Percentiles rank a stretch among this genome's conserved stretches.
These are phyloP conservation scores for Nasonia longicornis DNA, from an alignment of 1,140 invertebrate species.

Conservation along the genomic window DNA sequence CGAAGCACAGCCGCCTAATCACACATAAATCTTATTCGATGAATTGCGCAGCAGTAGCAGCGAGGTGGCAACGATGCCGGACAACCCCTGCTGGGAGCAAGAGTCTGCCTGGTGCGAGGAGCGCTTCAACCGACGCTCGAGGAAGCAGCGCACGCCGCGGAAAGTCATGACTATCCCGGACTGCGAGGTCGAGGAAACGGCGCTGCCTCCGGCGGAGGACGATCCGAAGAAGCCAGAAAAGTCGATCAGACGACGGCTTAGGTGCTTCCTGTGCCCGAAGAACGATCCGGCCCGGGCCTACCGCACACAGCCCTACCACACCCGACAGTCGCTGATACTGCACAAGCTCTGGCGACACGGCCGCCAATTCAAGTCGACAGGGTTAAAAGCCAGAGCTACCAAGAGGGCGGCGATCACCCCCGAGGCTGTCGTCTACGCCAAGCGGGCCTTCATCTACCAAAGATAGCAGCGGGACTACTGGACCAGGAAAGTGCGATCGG, in stretches of 20 bases:
- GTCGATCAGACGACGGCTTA: constrained; percentile 39
- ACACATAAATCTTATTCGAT: background rate
- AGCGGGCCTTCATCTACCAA: constrained; percentile 52
- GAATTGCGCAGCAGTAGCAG: constrained; percentile 23
- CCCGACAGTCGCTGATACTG: constrained; percentile 63
- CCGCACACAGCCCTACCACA: constrained; percentile 59
- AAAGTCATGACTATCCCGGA: constrained; percentile 55
- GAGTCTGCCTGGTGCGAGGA: constrained; percentile 41
- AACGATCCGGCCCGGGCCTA: constrained; percentile 44
- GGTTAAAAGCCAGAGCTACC: background rate
- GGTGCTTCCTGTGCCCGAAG: constrained; percentile 53
- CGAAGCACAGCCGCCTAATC: background rate
- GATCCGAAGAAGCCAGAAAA: background rate
- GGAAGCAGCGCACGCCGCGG: constrained; percentile 66
- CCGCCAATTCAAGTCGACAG: background rate
- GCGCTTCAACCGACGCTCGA: constrained; percentile 55
- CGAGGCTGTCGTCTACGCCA: constrained; percentile 54
- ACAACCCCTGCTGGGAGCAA: constrained; percentile 44
- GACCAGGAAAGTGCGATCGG: no score
- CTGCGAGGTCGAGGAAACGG: background rate
- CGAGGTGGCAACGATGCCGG: constrained; percentile 36
- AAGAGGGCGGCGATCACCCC: constrained; percentile 48
- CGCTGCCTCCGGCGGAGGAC: background rate
- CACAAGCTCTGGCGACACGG: constrained; percentile 67
- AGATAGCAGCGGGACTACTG: constrained; percentile 52